phyloP scores from a whole-genome alignment of 2,888 invertebrate genomes.

The Lochmaea crataegi region DNA sequence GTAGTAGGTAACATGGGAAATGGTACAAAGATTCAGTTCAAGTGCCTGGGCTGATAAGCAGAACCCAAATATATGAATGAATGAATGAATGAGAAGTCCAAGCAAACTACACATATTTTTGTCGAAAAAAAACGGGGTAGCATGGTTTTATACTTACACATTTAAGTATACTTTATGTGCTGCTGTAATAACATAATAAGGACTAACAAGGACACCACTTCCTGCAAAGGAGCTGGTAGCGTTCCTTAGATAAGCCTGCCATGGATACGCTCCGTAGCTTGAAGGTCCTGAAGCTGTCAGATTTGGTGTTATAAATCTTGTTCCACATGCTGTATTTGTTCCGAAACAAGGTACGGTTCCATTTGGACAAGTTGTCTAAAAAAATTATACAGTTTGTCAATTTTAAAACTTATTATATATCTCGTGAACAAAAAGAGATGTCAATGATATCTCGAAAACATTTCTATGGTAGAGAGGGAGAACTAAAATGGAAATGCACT shows the following conservation, averaged over 20 bases:
- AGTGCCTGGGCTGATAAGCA: no score
- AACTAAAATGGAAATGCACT: no score
- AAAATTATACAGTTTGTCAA: constrained; percentile 25
- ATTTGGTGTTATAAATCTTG: constrained; percentile 58
- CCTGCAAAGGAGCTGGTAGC: constrained; percentile 70
- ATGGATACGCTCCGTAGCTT: constrained; percentile 77
- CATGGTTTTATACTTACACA: constrained; percentile 46
- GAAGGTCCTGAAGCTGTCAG: constrained; percentile 69
- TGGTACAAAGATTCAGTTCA: no score
- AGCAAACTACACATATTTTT: no score
- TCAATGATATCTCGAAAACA: no score
- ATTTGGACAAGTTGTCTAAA: constrained; percentile 48
- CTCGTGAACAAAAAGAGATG: no score
- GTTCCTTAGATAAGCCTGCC: constrained; percentile 70
- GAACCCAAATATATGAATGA: no score
- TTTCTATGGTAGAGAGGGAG: no score
- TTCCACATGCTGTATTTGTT: constrained; percentile 63
- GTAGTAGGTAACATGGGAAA: no score
- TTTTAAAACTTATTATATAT: no score
- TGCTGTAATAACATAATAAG: constrained; percentile 77
- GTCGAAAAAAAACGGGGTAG: background rate
- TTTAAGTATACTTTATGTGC: constrained; percentile 73
- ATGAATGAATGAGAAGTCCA: no score
- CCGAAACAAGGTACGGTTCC: constrained; percentile 57
- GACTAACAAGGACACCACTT: constrained; percentile 77